These are phyloP conservation scores for Hecatera dysodea DNA, from an alignment of 2,888 invertebrate genomes.

Conservation along the genomic window DNA sequence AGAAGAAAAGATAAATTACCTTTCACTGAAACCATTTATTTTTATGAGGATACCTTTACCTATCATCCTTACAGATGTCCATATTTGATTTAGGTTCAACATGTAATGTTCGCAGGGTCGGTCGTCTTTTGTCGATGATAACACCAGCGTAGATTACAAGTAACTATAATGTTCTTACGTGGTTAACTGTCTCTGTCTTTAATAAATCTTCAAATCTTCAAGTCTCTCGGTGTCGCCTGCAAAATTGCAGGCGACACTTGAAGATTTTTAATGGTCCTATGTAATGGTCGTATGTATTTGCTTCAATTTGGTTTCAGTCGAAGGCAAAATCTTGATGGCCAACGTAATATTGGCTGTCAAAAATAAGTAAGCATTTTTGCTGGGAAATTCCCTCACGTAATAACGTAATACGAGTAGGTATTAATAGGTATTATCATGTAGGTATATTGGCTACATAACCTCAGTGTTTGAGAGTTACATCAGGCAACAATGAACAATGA, in stretches of 20 bases:
- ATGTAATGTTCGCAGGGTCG: no score
- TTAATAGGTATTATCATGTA: conserved; percentile 5
- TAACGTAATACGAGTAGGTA: background rate
- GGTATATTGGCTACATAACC: background rate
- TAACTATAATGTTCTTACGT: no score
- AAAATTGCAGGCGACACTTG: no score
- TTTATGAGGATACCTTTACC: background rate
- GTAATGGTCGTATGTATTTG: background rate
- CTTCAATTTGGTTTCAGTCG: conserved; percentile 1
- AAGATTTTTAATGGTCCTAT: conserved; percentile 1
- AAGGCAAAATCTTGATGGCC: background rate
- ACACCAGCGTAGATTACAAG: no score
- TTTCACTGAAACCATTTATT: background rate
- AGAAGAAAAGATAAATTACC: background rate
- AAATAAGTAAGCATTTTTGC: background rate
- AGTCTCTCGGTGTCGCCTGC: no score
- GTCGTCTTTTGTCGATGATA: no score
- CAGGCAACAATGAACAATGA: no score
- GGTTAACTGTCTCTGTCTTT: no score
- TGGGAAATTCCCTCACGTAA: background rate
- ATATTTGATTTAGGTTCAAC: conserved; percentile 4
- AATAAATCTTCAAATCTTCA: no score
- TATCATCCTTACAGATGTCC: background rate
- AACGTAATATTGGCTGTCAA: background rate
- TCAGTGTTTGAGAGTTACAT: background rate